A percentile compares a stretch with the other conserved stretches of the same genome.
phyloP scores from a whole-genome alignment of 2,888 invertebrate species.

The Tiliacea citrago region DNA sequence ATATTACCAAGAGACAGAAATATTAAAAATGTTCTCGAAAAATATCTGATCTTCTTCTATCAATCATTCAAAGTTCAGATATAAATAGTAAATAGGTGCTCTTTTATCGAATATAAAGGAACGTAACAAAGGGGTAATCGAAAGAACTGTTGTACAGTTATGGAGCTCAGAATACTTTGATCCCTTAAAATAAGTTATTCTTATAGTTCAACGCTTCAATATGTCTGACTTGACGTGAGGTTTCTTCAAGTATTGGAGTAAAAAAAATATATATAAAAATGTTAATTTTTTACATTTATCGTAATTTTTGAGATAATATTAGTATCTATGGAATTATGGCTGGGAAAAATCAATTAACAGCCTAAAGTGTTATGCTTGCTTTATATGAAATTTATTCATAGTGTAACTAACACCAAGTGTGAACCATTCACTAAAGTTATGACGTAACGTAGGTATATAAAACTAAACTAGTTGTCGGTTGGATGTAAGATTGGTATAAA shows the following conservation, averaged over 20 bases:
- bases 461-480: slow-evolving; percentile 18
- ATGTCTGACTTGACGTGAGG: not conserved
- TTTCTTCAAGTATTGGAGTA: not conserved
- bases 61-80: slow-evolving; percentile 22
- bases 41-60: slow-evolving; percentile 3
- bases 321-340: too few relatives aligned
- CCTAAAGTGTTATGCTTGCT: too few relatives aligned
- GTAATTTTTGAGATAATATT: too few relatives aligned
- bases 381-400: not conserved
- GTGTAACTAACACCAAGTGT: not conserved
- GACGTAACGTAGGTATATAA: not conserved
- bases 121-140: slow-evolving; percentile 27
- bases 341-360: too few relatives aligned
- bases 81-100: slow-evolving; percentile 27
- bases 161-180: slow-evolving; percentile 38
- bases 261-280: not conserved
- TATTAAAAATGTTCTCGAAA: slow-evolving; percentile 4
- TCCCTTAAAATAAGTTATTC: slow-evolving; percentile 21
- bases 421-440: not conserved
- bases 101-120: slow-evolving; percentile 40
- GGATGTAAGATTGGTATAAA: slow-evolving; percentile 11
- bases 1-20: not conserved
- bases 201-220: not conserved
- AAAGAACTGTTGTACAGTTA: slow-evolving; percentile 34
- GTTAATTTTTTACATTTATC: too few relatives aligned